phyloP scores from a whole-genome alignment of 1,140 invertebrate species.

The Chironomus striatipennis region DNA sequence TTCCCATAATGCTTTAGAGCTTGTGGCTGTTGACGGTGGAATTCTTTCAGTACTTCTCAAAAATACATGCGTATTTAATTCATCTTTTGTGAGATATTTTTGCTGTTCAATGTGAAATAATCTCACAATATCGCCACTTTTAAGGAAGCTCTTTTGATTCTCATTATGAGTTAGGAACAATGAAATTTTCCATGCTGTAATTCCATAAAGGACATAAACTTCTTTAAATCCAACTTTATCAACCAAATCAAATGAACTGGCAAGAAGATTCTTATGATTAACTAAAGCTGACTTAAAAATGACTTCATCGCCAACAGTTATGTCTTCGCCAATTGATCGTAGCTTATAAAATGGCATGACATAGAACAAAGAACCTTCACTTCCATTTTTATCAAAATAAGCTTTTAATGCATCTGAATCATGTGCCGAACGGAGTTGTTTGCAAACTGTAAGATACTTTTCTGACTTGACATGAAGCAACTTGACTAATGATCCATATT shows the following conservation, averaged over 20 bases:
- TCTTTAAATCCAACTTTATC: slow-evolving; percentile 96
- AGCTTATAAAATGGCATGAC: slow-evolving; percentile 97
- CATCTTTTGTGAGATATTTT: slow-evolving; percentile 98
- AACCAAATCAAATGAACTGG: slow-evolving; percentile 65
- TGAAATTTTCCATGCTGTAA: slow-evolving; percentile 95
- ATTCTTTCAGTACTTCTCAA: slow-evolving; percentile 78
- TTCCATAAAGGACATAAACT: slow-evolving; percentile 88
- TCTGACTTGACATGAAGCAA: slow-evolving; percentile 97
- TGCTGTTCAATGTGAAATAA: slow-evolving; percentile 98
- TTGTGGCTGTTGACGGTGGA: slow-evolving; percentile 94
- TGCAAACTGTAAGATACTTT: slow-evolving; percentile 91
- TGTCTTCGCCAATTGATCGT: slow-evolving; percentile 88
- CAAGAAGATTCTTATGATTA: slow-evolving; percentile 88
- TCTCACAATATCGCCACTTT: slow-evolving; percentile 94
- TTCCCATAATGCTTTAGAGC: slow-evolving; percentile 99
- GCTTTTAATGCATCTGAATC: slow-evolving; percentile 99
- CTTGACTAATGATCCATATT: slow-evolving; percentile 94
- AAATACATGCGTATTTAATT: slow-evolving; percentile 89
- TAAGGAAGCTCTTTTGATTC: slow-evolving; percentile 90
- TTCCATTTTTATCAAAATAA: slow-evolving; percentile 91
- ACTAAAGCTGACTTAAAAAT: slow-evolving; percentile 94
- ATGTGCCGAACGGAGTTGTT: slow-evolving; percentile 62
- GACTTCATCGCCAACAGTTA: slow-evolving; percentile 96
- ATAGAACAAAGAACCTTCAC: slow-evolving; percentile 99
- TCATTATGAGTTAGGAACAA: slow-evolving; percentile 95